These are phyloP conservation scores for Benthochromis sp. DNA, from an alignment of 2,113 vertebrate genomes.

Conservation along the genomic window DNA sequence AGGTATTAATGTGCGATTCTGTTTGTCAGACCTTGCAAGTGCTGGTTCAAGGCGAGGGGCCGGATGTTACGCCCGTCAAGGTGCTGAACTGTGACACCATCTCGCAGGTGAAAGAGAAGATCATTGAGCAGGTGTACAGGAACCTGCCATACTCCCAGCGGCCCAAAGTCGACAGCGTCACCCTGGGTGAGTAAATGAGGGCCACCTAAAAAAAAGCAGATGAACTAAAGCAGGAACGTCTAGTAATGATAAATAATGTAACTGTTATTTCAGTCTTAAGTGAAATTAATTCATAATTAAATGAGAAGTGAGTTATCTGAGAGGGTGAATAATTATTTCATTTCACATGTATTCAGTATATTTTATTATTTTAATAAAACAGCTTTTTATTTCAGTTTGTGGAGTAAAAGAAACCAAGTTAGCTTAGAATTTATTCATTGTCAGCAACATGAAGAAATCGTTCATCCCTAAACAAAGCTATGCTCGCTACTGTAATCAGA, in stretches of 20 bases:
- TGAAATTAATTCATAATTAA: slow-evolving; percentile 6
- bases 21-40: slow-evolving; percentile 85
- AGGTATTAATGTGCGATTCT: background rate
- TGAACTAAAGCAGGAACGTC: background rate
- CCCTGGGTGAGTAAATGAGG: slow-evolving; percentile 77
- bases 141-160: slow-evolving; percentile 86
- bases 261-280: background rate
- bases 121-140: slow-evolving; percentile 94
- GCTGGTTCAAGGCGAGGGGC: slow-evolving; percentile 86
- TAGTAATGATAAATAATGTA: slow-evolving; percentile 6
- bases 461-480: slow-evolving; percentile 33
- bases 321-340: background rate
- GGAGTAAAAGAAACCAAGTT: background rate
- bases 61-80: slow-evolving; percentile 85
- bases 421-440: background rate
- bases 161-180: slow-evolving; percentile 87
- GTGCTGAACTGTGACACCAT: slow-evolving; percentile 96
- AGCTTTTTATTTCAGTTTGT: background rate
- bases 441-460: slow-evolving; percentile 3
- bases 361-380: background rate
- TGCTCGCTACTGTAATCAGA: slow-evolving; percentile 1
- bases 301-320: background rate
- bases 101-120: slow-evolving; percentile 97
- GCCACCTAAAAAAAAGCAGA: background rate
- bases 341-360: background rate